phyloP scores from a whole-genome alignment of 2,797 vertebrate genomes.

The Phoxinus dragarum region DNA sequence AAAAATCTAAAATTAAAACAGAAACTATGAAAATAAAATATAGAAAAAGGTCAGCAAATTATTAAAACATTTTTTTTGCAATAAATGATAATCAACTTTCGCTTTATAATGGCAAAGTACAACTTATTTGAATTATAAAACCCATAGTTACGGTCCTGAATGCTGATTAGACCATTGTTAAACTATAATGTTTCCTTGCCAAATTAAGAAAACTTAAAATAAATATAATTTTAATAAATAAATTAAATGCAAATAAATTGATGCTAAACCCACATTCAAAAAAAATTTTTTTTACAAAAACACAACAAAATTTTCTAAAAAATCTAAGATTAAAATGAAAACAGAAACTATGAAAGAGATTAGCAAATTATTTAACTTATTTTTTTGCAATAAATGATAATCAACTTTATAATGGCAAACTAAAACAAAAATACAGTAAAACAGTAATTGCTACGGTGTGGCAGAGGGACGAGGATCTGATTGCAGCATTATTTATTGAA shows the following conservation, averaged over 20 bases:
- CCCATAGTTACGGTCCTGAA: neutral
- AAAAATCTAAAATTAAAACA: too few species aligned
- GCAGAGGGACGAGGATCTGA: too few species aligned
- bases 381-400: neutral
- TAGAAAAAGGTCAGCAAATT: constrained; percentile 79
- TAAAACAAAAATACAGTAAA: neutral
- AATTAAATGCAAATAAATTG: too few species aligned
- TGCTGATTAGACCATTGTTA: neutral
- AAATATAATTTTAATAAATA: too few species aligned
- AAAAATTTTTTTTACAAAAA: too few species aligned
- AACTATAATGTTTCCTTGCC: too few species aligned
- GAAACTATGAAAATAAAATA: neutral
- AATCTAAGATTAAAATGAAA: too few species aligned
- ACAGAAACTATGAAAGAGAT: constrained; percentile 79
- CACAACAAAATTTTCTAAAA: too few species aligned
- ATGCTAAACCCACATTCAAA: too few species aligned
- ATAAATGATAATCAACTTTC: neutral
- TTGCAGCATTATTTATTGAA: too few species aligned
- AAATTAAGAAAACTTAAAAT: too few species aligned
- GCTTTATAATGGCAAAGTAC: neutral
- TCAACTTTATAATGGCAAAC: neutral
- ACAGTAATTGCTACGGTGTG: too few species aligned
- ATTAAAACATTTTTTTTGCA: neutral
- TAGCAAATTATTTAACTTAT: neutral
- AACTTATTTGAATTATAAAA: neutral